phyloP scores from a whole-genome alignment of 2,797 vertebrate genomes.

The Pyrocephalus nanus region DNA sequence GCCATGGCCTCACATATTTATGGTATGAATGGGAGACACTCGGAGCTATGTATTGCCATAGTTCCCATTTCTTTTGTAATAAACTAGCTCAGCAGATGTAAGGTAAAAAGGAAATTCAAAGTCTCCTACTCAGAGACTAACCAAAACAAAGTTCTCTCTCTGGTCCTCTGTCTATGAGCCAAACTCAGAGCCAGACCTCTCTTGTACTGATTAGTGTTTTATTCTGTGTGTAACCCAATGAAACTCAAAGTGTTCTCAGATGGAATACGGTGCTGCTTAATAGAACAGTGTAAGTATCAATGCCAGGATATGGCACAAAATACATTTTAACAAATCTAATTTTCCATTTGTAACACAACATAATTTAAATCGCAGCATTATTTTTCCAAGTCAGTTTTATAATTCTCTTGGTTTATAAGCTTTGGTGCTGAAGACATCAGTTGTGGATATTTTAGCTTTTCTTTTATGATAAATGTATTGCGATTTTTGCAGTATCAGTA shows the following conservation, averaged over 20 bases:
- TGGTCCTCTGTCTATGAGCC: conserved; percentile 42
- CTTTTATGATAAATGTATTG: neutral
- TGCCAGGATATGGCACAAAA: neutral
- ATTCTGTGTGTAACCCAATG: conserved; percentile 9
- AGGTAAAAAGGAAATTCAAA: conserved; percentile 63
- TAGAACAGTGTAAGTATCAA: neutral
- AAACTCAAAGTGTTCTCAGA: conserved; percentile 36
- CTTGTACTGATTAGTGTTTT: conserved; percentile 42
- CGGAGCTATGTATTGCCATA: conserved; percentile 61
- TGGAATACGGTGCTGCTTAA: conserved; percentile 16
- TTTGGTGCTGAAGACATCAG: neutral
- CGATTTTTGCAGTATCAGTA: neutral
- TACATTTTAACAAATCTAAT: neutral
- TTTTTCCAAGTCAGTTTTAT: conserved; percentile 9
- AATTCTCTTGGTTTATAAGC: neutral
- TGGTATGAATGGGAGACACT: conserved; percentile 53
- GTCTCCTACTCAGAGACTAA: conserved; percentile 42
- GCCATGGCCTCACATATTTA: conserved; percentile 58
- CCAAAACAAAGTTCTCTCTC: conserved; percentile 59
- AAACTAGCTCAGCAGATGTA: conserved; percentile 67
- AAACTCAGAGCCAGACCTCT: conserved; percentile 34
- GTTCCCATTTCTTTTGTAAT: conserved; percentile 59
- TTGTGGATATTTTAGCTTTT: neutral
- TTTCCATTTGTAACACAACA: neutral
- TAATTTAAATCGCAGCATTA: neutral